Conservation (phyloP, 1,140 invertebrate species). For the Phymastichus coffea region DNA sequence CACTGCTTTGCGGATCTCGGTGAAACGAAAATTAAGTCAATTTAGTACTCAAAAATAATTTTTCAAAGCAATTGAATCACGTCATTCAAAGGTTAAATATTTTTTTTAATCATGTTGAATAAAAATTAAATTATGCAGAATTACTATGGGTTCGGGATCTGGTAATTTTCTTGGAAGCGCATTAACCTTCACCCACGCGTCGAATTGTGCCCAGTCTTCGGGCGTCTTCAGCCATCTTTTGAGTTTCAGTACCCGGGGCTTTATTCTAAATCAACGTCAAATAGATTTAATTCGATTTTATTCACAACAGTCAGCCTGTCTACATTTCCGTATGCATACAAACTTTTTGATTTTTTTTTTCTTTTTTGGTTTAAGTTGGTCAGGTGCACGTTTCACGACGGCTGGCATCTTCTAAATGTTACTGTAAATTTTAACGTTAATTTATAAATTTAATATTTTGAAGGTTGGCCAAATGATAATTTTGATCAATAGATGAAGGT, state of each 20-base stretch:
- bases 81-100: not conserved
- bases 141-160: slow-evolving; percentile 31
- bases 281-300: not conserved
- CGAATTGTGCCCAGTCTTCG: slow-evolving; percentile 38
- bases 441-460: no score
- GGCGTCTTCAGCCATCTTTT: slow-evolving; percentile 37
- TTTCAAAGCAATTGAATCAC: not conserved
- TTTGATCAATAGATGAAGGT: no score
- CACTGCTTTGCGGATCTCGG: slow-evolving; percentile 30
- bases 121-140: not conserved
- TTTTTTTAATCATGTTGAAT: not conserved
- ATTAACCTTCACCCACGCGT: slow-evolving; percentile 36
- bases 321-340: not conserved
- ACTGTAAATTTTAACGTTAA: no score
- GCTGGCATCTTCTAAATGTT: slow-evolving; percentile 15
- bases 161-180: slow-evolving; percentile 33
- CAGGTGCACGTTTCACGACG: not conserved
- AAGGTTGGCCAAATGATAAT: no score
- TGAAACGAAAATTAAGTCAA: no score
- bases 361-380: not conserved
- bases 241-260: not conserved
- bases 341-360: slow-evolving; percentile 2
- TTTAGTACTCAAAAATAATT: no score
- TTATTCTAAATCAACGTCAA: slow-evolving; percentile 4
- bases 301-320: no score